These are phyloP conservation scores for Zaprionus vittiger DNA, from an alignment of 1,140 invertebrate genomes.

Conservation along the genomic window DNA sequence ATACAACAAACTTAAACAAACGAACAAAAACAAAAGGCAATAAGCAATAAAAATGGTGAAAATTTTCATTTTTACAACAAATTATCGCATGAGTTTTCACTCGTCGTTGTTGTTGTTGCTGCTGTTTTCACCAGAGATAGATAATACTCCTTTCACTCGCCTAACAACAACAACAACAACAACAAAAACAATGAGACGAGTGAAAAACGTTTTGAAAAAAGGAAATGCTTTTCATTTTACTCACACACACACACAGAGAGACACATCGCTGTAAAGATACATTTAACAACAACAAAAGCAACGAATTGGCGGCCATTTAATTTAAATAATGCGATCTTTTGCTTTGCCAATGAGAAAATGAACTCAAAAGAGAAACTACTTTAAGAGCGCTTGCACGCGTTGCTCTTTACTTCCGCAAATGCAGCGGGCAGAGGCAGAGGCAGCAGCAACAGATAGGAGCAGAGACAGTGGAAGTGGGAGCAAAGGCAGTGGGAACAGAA, in stretches of 20 bases:
- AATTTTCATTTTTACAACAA: slow-evolving; percentile 82
- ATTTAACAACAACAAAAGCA: slow-evolving; percentile 53
- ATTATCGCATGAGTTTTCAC: slow-evolving; percentile 83
- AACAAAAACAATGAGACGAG: slow-evolving; percentile 64
- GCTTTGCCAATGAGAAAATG: slow-evolving; percentile 74
- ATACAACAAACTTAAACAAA: slow-evolving; percentile 39
- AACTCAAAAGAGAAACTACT: slow-evolving; percentile 82
- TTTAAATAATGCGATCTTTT: slow-evolving; percentile 83
- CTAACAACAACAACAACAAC: slow-evolving; percentile 59
- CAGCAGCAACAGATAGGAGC: neutral
- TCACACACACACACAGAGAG: slow-evolving; percentile 21
- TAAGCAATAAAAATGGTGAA: slow-evolving; percentile 74
- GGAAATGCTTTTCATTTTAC: slow-evolving; percentile 80
- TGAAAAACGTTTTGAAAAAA: slow-evolving; percentile 79
- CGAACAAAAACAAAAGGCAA: slow-evolving; percentile 51
- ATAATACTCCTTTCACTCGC: slow-evolving; percentile 78
- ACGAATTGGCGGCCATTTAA: slow-evolving; percentile 66
- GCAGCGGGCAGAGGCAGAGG: slow-evolving; percentile 28
- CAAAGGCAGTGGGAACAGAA: too few species aligned
- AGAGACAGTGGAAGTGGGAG: too few species aligned
- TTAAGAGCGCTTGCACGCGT: slow-evolving; percentile 27
- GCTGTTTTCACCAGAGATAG: slow-evolving; percentile 61
- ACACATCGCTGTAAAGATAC: slow-evolving; percentile 66
- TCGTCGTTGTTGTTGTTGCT: slow-evolving; percentile 42
- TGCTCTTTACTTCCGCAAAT: slow-evolving; percentile 73